A percentile compares a stretch with the other conserved stretches of the same genome.
Evolutionary conservation across 1,140 invertebrate genomes (phyloP).

Genomic region (Papilio xuthus): DNA sequence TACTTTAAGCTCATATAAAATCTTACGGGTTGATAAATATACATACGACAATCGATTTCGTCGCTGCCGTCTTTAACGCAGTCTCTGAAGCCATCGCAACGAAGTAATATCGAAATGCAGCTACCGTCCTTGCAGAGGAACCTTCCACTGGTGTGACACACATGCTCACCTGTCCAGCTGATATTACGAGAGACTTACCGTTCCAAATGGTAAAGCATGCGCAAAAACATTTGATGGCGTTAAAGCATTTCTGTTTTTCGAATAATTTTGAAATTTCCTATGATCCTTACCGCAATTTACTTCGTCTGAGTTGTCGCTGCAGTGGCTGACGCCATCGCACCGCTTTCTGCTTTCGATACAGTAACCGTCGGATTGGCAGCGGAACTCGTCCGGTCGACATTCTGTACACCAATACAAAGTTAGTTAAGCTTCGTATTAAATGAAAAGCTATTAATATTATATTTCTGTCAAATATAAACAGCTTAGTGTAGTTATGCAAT

Average conservation of each 20-base stretch:
- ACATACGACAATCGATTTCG: slow-evolving; percentile 83
- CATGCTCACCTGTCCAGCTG: slow-evolving; percentile 68
- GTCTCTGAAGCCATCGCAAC: slow-evolving; percentile 81
- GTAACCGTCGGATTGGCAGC: slow-evolving; percentile 58
- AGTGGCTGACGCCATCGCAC: slow-evolving; percentile 89
- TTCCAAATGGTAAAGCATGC: slow-evolving; percentile 54
- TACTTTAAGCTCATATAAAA: slow-evolving; percentile 23
- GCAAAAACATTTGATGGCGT: slow-evolving; percentile 40
- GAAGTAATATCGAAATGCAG: slow-evolving; percentile 86
- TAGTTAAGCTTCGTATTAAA: neutral
- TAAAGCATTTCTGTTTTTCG: slow-evolving; percentile 29
- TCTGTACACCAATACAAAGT: slow-evolving; percentile 48
- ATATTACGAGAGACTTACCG: slow-evolving; percentile 65
- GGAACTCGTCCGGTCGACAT: slow-evolving; percentile 66
- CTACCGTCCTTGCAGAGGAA: slow-evolving; percentile 84
- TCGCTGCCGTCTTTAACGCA: slow-evolving; percentile 83
- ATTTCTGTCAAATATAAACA: no score
- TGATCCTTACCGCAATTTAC: slow-evolving; percentile 73
- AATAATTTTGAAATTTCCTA: neutral
- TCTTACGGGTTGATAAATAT: slow-evolving; percentile 34
- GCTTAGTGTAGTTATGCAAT: no score
- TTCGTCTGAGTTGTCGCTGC: slow-evolving; percentile 89
- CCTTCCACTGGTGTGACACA: slow-evolving; percentile 67
- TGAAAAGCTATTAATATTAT: no score
- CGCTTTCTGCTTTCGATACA: slow-evolving; percentile 87